Conservation (phyloP, 1,140 invertebrate species). For the Ephestia elutella region DNA sequence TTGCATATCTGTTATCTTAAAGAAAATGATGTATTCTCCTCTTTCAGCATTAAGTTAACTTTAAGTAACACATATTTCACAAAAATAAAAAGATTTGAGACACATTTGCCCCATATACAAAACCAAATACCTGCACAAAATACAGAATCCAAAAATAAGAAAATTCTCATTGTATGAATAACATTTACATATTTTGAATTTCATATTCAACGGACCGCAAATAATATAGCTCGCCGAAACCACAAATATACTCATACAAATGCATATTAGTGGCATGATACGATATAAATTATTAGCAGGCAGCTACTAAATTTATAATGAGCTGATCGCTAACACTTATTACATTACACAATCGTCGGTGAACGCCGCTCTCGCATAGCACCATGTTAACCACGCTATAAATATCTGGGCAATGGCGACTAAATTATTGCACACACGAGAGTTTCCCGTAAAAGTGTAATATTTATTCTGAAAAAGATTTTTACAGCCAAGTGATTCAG, state of each 20-base stretch:
- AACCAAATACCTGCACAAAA: too few species aligned
- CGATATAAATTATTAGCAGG: slow-evolving; percentile 1
- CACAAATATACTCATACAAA: not conserved
- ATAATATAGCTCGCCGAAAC: not conserved
- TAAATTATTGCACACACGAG: slow-evolving; percentile 51
- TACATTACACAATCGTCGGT: not conserved
- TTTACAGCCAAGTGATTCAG: not conserved
- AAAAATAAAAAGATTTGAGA: too few species aligned
- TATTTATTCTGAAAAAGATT: slow-evolving; percentile 24
- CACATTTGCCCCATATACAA: too few species aligned
- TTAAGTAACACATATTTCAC: too few species aligned
- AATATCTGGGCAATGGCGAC: slow-evolving; percentile 46
- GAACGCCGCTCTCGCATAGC: slow-evolving; percentile 31
- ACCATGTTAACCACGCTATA: slow-evolving; percentile 46
- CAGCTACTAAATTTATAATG: slow-evolving; percentile 7
- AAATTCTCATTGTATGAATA: too few species aligned
- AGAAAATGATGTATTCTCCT: too few species aligned
- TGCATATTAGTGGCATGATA: not conserved
- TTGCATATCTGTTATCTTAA: too few species aligned
- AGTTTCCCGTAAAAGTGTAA: slow-evolving; percentile 33
- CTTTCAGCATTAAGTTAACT: too few species aligned
- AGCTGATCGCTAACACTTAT: slow-evolving; percentile 4
- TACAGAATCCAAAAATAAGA: too few species aligned
- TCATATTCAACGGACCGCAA: not conserved
- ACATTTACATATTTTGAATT: not conserved